Percentiles rank a stretch among this genome's conserved stretches.
Conservation (phyloP, 2,888 invertebrate genomes). For the Philopedon plagiatum region DNA sequence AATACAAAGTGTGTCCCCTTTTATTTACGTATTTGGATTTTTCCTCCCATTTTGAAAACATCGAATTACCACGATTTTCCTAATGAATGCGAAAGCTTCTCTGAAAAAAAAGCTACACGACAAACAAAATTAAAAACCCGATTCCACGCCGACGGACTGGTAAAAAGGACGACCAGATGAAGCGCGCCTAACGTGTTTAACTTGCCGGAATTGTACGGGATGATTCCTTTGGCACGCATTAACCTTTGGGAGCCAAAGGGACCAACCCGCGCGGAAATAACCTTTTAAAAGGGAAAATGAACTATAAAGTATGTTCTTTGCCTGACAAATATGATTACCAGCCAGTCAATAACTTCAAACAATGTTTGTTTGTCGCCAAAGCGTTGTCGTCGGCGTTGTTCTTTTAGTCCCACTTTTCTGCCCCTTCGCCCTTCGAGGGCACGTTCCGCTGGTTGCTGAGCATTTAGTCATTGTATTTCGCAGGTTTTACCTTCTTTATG, state of each 20-base stretch:
- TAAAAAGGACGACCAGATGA: slow-evolving; percentile 58
- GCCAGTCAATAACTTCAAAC: slow-evolving; percentile 64
- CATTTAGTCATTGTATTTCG: slow-evolving; percentile 26
- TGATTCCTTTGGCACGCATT: slow-evolving; percentile 68
- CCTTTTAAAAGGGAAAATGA: slow-evolving; percentile 65
- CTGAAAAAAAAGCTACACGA: slow-evolving; percentile 16
- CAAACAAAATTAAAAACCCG: slow-evolving; percentile 35
- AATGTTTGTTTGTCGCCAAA: slow-evolving; percentile 61
- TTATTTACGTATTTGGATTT: too few relatives aligned
- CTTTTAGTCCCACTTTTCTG: slow-evolving; percentile 44
- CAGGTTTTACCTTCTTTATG: background rate
- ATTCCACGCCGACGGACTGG: slow-evolving; percentile 54
- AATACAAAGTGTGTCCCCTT: too few relatives aligned
- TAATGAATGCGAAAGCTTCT: slow-evolving; percentile 18
- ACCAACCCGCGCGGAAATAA: slow-evolving; percentile 65
- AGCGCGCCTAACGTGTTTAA: slow-evolving; percentile 64
- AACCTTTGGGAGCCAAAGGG: slow-evolving; percentile 67
- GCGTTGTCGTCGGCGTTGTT: too few relatives aligned
- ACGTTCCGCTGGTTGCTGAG: slow-evolving; percentile 19
- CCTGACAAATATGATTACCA: slow-evolving; percentile 65
- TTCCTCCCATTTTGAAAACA: background rate
- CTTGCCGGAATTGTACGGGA: slow-evolving; percentile 65
- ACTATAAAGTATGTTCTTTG: slow-evolving; percentile 65
- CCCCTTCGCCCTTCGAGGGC: slow-evolving; percentile 21
- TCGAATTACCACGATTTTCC: slow-evolving; percentile 20